Evolutionary conservation across 30 jellyfish, hydroid and myxozoan species (phyloP).

Genomic region (Mastigias papua): DNA sequence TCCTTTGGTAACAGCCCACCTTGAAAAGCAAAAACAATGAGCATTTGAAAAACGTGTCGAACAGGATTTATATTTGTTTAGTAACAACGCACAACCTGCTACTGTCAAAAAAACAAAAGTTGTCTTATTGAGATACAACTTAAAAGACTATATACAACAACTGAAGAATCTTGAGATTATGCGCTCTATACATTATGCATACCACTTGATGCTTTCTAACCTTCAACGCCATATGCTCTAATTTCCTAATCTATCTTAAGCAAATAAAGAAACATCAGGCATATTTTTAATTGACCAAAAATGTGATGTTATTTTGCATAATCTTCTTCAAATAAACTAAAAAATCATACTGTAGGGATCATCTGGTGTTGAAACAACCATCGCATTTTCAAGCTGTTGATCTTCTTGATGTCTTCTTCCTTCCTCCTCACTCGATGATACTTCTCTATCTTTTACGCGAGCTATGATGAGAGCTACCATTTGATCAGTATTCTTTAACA

Average conservation of each 20-base stretch:
- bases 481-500: conserved; percentile 83
- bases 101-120: background rate
- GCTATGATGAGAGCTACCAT: conserved; percentile 89
- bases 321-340: too few species aligned
- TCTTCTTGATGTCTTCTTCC: background rate
- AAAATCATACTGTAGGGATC: background rate
- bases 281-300: too few species aligned
- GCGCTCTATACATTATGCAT: too few species aligned
- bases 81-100: background rate
- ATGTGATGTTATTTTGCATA: too few species aligned
- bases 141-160: too few species aligned
- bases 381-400: background rate
- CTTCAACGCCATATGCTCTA: too few species aligned
- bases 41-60: background rate
- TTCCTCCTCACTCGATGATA: conserved; percentile 53
- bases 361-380: background rate
- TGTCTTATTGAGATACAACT: too few species aligned
- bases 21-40: background rate
- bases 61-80: background rate
- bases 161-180: too few species aligned
- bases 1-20: conserved; percentile 83
- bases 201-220: too few species aligned
- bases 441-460: conserved; percentile 71
- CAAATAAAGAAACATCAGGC: too few species aligned
- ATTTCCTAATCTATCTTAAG: too few species aligned